Percentiles rank a stretch among this genome's conserved stretches.
Conservation (phyloP, 2,797 vertebrate species). For the Micrastur ruficollis region DNA sequence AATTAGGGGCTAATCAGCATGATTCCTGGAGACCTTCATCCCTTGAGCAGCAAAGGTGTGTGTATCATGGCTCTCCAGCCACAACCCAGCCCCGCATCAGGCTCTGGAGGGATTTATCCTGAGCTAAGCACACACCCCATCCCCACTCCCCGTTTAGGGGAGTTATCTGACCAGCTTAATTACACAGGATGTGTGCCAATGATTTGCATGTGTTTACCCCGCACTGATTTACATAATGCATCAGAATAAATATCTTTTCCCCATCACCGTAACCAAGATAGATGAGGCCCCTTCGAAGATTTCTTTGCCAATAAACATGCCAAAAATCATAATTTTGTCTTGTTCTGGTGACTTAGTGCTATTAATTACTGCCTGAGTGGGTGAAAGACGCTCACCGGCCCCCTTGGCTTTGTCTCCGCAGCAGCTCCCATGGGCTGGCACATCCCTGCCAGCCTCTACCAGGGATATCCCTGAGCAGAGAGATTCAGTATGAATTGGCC, state of each 20-base stretch:
- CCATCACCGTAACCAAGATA: neutral
- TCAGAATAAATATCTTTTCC: neutral
- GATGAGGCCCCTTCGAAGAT: neutral
- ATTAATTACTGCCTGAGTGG: neutral
- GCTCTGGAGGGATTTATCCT: neutral
- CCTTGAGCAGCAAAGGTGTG: neutral
- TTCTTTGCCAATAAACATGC: neutral
- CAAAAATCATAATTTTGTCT: neutral
- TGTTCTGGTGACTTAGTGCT: neutral
- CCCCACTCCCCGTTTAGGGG: neutral
- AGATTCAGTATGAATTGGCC: neutral
- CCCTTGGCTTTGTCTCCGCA: neutral
- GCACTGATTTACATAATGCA: neutral
- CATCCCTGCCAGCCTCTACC: neutral
- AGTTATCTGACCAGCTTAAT: neutral
- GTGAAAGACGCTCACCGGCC: neutral
- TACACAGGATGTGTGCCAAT: neutral
- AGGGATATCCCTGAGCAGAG: neutral
- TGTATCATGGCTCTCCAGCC: rapidly evolving
- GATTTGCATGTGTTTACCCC: neutral
- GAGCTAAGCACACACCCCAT: neutral
- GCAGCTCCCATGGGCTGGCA: neutral
- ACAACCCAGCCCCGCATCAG: neutral
- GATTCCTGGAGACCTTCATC: neutral
- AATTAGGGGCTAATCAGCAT: neutral